Base-by-base conservation (phyloP, 2,888 invertebrate species). In the Horisme vitalbata region DNA sequence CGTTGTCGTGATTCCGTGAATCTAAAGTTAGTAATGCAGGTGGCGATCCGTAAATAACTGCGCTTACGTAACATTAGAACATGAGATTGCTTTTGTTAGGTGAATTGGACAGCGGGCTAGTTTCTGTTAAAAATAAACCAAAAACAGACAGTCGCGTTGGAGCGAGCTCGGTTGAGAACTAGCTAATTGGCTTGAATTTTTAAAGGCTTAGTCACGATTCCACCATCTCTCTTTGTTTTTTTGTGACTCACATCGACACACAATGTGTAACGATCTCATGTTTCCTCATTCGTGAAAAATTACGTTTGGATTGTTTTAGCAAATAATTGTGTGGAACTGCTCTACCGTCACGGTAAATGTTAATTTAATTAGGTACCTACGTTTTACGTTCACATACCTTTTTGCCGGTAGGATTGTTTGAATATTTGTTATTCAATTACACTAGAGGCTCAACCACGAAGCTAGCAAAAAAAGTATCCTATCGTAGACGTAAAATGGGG, bases 151-250 rank as follows among this genome's bases (percentile, higher is more conserved):
- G 38, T 41, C 59, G 55, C 49, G 57, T 38, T 50, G 50, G 46
- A 52, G 48, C 49, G 56, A 46, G 60, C 53, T 45, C 52, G 51
- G 45, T 28, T 49, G 60, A 65, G 63, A 64, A 63, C 67, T 67
- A 72, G 70, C 73, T 82, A 83, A 83, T 79, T 82, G 79, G 72
- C 68, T 75, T 76, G 76, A 80, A 84, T 84, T 81, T 85, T 85
- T 83, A 74, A 80, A 77, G 69, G 63, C 75, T 88, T 85, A 86
- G 83, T 88, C 87, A 85, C 77, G 69, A 63, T 52, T 48, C 64
- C 59, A 56, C 64, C 68, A 75, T 71, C 72, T 79, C 73, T 65
- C 64, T 62, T 67, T 68, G 68, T 65, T 56, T 74, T 68, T 71
- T 71, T 72, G 72, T 87, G 86, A 87, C 63, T 86, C 84, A 86